Conservation (phyloP, 2,113 vertebrate species). For the Hippocampus zosterae region DNA sequence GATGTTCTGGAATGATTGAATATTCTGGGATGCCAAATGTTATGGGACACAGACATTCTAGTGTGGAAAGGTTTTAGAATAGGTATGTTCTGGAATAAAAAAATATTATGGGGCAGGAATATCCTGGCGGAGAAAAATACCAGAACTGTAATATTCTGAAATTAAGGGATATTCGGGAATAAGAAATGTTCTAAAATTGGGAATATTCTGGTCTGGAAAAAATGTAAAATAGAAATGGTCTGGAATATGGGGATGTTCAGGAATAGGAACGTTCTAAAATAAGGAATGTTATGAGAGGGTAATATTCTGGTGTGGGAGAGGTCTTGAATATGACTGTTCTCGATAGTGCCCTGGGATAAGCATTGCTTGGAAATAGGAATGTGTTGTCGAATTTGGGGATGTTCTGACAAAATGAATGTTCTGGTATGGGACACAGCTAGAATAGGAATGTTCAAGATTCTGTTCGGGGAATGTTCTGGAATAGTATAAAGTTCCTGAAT, state of each 20-base stretch:
- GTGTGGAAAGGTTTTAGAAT: background rate
- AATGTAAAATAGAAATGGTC: too few species aligned
- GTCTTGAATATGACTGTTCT: too few species aligned
- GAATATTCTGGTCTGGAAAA: background rate
- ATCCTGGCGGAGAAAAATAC: too few species aligned
- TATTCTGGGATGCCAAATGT: background rate
- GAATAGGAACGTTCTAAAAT: background rate
- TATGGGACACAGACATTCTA: background rate
- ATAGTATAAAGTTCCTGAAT: too few species aligned
- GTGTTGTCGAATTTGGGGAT: background rate
- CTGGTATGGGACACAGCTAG: background rate
- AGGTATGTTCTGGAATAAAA: background rate
- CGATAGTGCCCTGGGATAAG: too few species aligned
- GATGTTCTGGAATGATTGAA: background rate
- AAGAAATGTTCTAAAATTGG: background rate
- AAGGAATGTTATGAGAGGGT: background rate
- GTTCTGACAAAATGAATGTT: background rate
- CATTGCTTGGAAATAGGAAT: too few species aligned
- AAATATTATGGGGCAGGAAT: too few species aligned
- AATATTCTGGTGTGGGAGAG: too few species aligned
- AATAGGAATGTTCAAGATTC: too few species aligned
- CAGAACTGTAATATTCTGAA: too few species aligned
- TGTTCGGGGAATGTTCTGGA: too few species aligned
- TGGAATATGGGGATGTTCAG: background rate
- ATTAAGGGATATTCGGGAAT: too few species aligned